phyloP scores from a whole-genome alignment of 2,888 invertebrate genomes.

The Tuta absoluta region DNA sequence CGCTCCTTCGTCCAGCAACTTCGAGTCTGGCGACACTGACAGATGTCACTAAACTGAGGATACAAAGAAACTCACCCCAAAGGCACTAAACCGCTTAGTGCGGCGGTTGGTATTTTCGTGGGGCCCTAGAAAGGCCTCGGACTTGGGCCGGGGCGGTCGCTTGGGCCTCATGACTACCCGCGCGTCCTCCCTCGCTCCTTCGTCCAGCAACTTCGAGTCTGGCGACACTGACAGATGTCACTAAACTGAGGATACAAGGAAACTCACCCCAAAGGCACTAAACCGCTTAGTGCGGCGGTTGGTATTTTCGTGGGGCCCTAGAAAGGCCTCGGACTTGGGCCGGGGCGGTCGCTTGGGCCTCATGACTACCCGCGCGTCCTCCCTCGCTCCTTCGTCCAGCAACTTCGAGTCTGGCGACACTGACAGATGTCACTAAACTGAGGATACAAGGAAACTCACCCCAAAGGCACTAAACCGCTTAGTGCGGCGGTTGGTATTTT shows the following conservation, averaged over 20 bases:
- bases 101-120: slow-evolving; percentile 88
- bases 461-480: slow-evolving; percentile 98
- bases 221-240: slow-evolving; percentile 94
- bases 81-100: slow-evolving; percentile 97
- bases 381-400: slow-evolving; percentile 93
- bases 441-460: slow-evolving; percentile 81
- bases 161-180: slow-evolving; percentile 94
- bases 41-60: slow-evolving; percentile 84
- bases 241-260: not conserved
- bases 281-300: slow-evolving; percentile 94
- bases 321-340: slow-evolving; percentile 97
- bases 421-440: slow-evolving; percentile 85
- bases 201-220: slow-evolving; percentile 94
- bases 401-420: slow-evolving; percentile 96
- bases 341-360: slow-evolving; percentile 95
- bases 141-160: slow-evolving; percentile 96
- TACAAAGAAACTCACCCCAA: slow-evolving; percentile 87
- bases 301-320: slow-evolving; percentile 87
- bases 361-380: slow-evolving; percentile 93
- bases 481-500: slow-evolving; percentile 89
- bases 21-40: slow-evolving; percentile 95
- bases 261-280: slow-evolving; percentile 97
- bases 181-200: slow-evolving; percentile 93
- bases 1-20: slow-evolving; percentile 93
- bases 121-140: slow-evolving; percentile 94